Percentiles rank a stretch among this genome's conserved stretches.
phyloP scores from a whole-genome alignment of 2,797 vertebrate species.

The Poeciliopsis gracilis region DNA sequence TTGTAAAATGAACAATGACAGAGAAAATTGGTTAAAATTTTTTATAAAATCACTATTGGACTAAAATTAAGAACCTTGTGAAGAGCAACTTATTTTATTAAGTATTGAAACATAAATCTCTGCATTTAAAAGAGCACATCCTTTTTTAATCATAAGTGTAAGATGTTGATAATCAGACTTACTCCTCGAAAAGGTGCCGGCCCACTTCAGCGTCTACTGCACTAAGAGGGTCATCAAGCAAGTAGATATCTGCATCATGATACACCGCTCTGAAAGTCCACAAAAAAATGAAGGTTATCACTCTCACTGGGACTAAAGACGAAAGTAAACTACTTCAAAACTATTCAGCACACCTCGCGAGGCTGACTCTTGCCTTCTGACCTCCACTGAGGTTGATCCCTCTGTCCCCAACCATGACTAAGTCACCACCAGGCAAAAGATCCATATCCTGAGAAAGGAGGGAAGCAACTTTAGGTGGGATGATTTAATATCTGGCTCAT shows the following conservation, averaged over 20 bases:
- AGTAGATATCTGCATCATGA: conserved; percentile 94
- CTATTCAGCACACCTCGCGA: conserved; percentile 84
- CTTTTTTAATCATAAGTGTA: conserved; percentile 2
- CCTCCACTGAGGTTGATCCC: conserved; percentile 94
- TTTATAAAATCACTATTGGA: background rate
- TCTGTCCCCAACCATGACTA: conserved; percentile 91
- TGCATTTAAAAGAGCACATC: background rate
- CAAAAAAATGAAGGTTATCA: conserved; percentile 23
- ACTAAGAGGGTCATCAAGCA: conserved; percentile 94
- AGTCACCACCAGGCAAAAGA: conserved; percentile 88
- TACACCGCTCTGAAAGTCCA: conserved; percentile 87
- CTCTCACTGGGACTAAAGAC: background rate
- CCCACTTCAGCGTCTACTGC: conserved; percentile 95
- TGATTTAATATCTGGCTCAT: background rate
- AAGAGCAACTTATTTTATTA: background rate
- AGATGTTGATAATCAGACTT: conserved; percentile 65
- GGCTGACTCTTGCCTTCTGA: conserved; percentile 93
- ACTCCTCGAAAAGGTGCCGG: conserved; percentile 93
- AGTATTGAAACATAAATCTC: background rate
- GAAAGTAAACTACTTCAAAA: background rate
- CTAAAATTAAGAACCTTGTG: background rate
- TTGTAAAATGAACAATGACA: background rate
- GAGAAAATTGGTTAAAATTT: background rate
- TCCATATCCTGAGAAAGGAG: conserved; percentile 86
- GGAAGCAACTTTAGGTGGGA: conserved; percentile 14